Evolutionary conservation across 2,113 vertebrate species (phyloP).

Genomic region (Vulpes vulpes): DNA sequence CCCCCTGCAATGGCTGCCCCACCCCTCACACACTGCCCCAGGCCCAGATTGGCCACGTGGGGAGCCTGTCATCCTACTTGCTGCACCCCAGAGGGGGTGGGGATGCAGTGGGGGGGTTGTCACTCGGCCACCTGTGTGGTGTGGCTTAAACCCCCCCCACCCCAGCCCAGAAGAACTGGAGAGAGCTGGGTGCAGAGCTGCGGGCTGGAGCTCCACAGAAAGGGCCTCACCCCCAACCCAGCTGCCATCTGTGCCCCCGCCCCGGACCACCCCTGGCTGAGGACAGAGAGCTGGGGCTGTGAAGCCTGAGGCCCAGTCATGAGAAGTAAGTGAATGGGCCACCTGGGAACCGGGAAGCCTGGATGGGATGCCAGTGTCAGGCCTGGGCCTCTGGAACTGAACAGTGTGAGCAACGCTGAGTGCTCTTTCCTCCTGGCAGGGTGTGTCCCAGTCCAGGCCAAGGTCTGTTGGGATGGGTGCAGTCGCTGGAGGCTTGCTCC

Average conservation of each 20-base stretch:
- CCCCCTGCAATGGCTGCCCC: conserved; percentile 79
- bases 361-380: neutral
- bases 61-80: conserved; percentile 75
- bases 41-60: conserved; percentile 81
- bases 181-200: conserved; percentile 70
- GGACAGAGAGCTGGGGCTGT: conserved; percentile 53
- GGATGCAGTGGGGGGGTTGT: conserved; percentile 64
- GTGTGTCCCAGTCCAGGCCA: neutral
- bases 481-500: neutral
- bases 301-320: conserved; percentile 71
- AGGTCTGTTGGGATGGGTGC: neutral
- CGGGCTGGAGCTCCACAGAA: conserved; percentile 52
- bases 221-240: conserved; percentile 41
- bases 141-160: conserved; percentile 77
- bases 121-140: conserved; percentile 81
- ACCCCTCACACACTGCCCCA: conserved; percentile 76
- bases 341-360: neutral
- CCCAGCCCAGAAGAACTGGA: conserved; percentile 67
- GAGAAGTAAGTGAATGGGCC: conserved; percentile 83
- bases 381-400: neutral
- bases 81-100: conserved; percentile 51
- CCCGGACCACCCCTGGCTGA: conserved; percentile 62
- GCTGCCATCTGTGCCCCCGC: conserved; percentile 54
- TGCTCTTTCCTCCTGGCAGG: neutral
- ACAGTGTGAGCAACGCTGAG: neutral